Base-by-base conservation (phyloP, 2,113 vertebrate species). In the Alethe diademata region DNA sequence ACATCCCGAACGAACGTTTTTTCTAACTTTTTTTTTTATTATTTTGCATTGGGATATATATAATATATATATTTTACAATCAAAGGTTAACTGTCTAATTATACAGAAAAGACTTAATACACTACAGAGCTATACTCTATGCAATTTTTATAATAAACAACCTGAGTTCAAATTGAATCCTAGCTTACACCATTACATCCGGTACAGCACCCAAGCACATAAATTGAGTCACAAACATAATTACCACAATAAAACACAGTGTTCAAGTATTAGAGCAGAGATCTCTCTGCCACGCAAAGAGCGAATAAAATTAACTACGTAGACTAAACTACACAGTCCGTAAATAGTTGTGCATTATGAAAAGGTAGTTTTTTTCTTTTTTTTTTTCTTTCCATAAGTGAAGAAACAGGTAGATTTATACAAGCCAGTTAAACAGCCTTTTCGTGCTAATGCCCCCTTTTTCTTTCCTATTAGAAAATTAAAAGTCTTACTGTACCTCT, bases 161-260 rank as follows among this genome's bases (percentile, higher is more conserved):
- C 98, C 98, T 98, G 98, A 98, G 98, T 98, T 98, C 96, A 98
- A 98, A 98, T 98, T 95, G 96, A 98, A 98, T 98, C 96, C 97
- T 98, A 98, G 98, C 97, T 97, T 98, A 97, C 98, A 98, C 96
- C 97, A 97, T 98, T 98, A 98, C 97, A 97, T 98, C 90, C 96
- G 96, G 96, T 95, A 97, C 96, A 80, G 98, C 97, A 98, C 97
- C 97, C 98, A 98, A 98, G 96, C 98, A 98, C 97, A 98, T 98
- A 99, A 98, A 98, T 98, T 97, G 98, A 98, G 96, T 98, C 98
- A 99, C 98, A 98, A 98, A 98, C 98, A 98, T 98, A 99, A 98
- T 98, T 96, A 98, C 98, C 97, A 98, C 98, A 97, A 98, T 98
- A 98, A 98, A 98, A 98, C 97, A 98, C 97, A 98, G 96, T 97